phyloP scores from a whole-genome alignment of 1,140 invertebrate species.

The Cheumatopsyche charites region DNA sequence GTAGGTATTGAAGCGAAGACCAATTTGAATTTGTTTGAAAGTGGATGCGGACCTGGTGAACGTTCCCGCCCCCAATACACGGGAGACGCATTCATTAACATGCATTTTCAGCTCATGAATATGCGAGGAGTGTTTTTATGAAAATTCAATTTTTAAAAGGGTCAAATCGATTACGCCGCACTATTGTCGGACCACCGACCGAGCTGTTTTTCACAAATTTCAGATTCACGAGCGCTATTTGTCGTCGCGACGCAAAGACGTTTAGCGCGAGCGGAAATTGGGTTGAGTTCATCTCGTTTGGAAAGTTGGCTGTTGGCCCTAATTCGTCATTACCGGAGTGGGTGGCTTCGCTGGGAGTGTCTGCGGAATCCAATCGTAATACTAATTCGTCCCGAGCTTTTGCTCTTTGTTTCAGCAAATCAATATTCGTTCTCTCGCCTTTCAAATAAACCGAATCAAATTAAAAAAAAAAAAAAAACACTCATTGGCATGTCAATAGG shows the following conservation, averaged over 20 bases:
- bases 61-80: conserved; percentile 3
- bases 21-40: conserved; percentile 15
- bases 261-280: conserved; percentile 44
- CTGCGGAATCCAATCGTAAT: conserved; percentile 15
- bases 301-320: conserved; percentile 36
- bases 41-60: neutral
- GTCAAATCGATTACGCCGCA: conserved; percentile 21
- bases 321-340: conserved; percentile 46
- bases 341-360: conserved; percentile 35
- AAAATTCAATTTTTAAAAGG: conserved; percentile 42
- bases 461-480: no score
- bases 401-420: no score
- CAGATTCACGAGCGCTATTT: conserved; percentile 3
- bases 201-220: neutral
- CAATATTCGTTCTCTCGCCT: neutral
- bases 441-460: neutral
- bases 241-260: conserved; percentile 15
- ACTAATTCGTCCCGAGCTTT: neutral
- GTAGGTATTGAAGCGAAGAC: neutral
- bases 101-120: conserved; percentile 45
- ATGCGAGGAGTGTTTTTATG: conserved; percentile 41
- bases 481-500: no score
- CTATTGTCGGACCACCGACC: neutral
- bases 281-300: conserved; percentile 42
- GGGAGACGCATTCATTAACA: conserved; percentile 39